phyloP scores from a whole-genome alignment of 2,113 vertebrate genomes.

The Myodes glareolus region DNA sequence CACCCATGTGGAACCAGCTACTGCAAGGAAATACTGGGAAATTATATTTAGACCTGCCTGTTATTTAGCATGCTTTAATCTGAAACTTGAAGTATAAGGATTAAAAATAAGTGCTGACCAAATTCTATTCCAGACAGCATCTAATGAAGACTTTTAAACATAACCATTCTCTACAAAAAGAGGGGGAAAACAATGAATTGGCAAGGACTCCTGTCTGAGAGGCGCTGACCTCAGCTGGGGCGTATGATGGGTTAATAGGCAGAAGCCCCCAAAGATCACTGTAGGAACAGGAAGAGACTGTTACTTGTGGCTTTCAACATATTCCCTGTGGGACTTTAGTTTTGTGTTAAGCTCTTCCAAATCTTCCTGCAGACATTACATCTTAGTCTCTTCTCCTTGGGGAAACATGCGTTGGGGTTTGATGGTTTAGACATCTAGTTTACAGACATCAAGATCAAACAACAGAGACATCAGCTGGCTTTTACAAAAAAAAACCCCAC shows the following conservation, averaged over 20 bases:
- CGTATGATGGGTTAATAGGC: background rate
- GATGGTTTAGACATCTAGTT: slow-evolving; percentile 42
- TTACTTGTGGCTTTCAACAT: background rate
- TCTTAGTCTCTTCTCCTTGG: background rate
- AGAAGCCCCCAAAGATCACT: background rate
- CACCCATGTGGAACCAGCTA: background rate
- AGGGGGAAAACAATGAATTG: background rate
- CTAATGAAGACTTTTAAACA: background rate
- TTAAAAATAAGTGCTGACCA: background rate
- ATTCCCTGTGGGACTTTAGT: slow-evolving; percentile 36
- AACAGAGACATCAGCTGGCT: background rate
- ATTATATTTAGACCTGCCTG: background rate
- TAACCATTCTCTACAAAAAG: background rate
- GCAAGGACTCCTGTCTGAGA: background rate
- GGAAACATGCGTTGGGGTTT: slow-evolving; percentile 1
- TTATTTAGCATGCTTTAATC: background rate
- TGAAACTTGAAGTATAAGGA: background rate
- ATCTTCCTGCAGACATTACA: slow-evolving; percentile 51
- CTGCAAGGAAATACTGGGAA: background rate
- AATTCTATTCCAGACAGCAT: background rate
- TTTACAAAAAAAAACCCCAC: slow-evolving; percentile 45
- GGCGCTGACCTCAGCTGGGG: background rate
- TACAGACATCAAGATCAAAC: slow-evolving; percentile 45
- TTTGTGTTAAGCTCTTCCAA: slow-evolving; percentile 41
- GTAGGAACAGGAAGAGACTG: slow-evolving; percentile 9